Percentiles rank a stretch among this genome's conserved stretches.
These are phyloP conservation scores for Brachionus asplanchnoidis DNA, from an alignment of 1,140 invertebrate genomes.

Conservation along the genomic window DNA sequence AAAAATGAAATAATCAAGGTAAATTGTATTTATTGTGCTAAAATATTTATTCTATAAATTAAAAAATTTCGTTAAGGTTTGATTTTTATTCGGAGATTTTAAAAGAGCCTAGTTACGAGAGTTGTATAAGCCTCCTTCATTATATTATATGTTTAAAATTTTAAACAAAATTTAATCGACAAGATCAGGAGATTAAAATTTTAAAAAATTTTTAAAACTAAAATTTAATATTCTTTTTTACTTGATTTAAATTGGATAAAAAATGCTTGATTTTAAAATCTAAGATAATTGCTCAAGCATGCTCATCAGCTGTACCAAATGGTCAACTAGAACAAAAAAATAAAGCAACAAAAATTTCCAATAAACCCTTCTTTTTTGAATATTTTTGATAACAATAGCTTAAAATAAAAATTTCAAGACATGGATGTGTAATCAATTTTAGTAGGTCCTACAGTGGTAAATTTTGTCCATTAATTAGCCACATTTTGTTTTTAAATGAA, in stretches of 20 bases:
- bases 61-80: background rate
- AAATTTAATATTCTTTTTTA: too few species aligned
- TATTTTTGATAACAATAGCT: background rate
- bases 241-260: background rate
- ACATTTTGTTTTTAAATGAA: background rate
- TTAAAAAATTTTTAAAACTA: too few species aligned
- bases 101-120: background rate
- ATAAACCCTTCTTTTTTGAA: background rate
- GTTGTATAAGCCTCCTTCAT: too few species aligned
- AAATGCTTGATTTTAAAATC: background rate
- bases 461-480: background rate
- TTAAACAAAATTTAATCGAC: too few species aligned
- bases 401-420: background rate
- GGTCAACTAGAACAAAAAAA: background rate
- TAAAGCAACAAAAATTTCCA: background rate
- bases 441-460: too few species aligned
- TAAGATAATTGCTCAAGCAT: background rate
- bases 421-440: too few species aligned
- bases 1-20: background rate
- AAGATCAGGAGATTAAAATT: too few species aligned
- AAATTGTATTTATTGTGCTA: background rate
- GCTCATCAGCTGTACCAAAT: background rate
- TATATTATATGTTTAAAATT: too few species aligned
- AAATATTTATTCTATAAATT: background rate
- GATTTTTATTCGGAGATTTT: background rate